Conservation (phyloP, 2,113 vertebrate genomes). For the Genyomyrus donnyi region DNA sequence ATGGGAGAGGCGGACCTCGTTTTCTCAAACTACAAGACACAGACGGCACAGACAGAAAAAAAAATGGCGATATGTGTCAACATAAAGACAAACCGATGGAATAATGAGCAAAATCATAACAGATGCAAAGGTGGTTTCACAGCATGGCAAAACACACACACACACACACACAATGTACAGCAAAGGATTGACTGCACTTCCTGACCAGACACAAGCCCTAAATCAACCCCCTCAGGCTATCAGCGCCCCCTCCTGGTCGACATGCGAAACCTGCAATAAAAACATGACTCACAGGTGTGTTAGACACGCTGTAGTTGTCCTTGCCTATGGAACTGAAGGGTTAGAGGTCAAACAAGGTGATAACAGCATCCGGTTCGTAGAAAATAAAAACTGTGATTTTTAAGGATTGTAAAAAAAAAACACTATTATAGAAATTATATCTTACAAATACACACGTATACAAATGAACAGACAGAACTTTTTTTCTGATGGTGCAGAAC, state of each 20-base stretch:
- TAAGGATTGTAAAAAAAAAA: neutral
- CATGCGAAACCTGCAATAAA: neutral
- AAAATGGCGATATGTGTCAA: constrained; percentile 42
- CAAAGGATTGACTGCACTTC: neutral
- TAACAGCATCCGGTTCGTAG: neutral
- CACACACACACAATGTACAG: neutral
- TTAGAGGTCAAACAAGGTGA: neutral
- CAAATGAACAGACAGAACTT: neutral
- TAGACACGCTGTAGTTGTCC: neutral
- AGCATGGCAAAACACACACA: neutral
- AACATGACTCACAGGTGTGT: neutral
- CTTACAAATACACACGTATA: neutral
- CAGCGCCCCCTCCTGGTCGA: neutral
- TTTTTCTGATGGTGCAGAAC: neutral
- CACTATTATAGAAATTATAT: neutral
- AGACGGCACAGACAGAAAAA: constrained; percentile 57
- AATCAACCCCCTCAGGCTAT: neutral
- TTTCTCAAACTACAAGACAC: constrained; percentile 81
- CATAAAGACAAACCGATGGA: neutral
- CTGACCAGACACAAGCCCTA: neutral
- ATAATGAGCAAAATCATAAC: neutral
- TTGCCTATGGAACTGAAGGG: neutral
- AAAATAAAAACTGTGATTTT: neutral
- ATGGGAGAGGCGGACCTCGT: constrained; percentile 83
- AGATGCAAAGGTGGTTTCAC: neutral